Evolutionary conservation across 2,113 vertebrate genomes (phyloP), one percentile per base, ranked within the genome.

Genomic region (Nycticorax nycticorax): DNA sequence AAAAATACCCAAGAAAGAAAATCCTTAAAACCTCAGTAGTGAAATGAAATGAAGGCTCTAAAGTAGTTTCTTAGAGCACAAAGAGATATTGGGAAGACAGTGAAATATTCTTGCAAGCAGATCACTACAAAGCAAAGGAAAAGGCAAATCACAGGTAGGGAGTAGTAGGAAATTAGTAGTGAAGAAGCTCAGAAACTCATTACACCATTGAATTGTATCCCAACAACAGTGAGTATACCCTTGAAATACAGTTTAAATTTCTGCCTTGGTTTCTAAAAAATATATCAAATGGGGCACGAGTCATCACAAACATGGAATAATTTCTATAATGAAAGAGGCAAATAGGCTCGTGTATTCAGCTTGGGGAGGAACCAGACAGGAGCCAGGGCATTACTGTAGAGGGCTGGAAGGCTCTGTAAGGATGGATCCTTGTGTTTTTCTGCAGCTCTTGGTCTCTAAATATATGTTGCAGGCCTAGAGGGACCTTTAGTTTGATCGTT

Each of bases 211-310:
- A 45, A 52, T 47, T 45, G 9, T 26, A 28, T 67, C 14, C 6
- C 12, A 16, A 47, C 9, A 16, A 12, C 12, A 73, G 16, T 41
- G 33, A 47, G 17, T 52, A 30, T 0, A 0, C 3, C 19, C 37
- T 39, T 67, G 45, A 76, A 85, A 62, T 20, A 26, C n/a, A 52
- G 14, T 41, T 82, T 35, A 12, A 28, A 41, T 50, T 86, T 68
- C 43, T 23, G 12, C 13, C 27, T 77, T 28, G 52, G 9, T 63
- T 86, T 68, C 33, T 68, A 48, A 68, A 73, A 73, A 89, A 68
- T 5, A 12, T 57, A 23, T 11, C 10, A 7, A 56, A 16, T 30
- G 23, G 6, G 11, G 16, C 37, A 76, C 14, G 22, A 69, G 27
- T 17, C 8, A 28, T 67, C 24, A 13, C 57, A 75, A 76, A 22